phyloP scores from a whole-genome alignment of 2,888 invertebrate genomes.

The Aplocera efformata region DNA sequence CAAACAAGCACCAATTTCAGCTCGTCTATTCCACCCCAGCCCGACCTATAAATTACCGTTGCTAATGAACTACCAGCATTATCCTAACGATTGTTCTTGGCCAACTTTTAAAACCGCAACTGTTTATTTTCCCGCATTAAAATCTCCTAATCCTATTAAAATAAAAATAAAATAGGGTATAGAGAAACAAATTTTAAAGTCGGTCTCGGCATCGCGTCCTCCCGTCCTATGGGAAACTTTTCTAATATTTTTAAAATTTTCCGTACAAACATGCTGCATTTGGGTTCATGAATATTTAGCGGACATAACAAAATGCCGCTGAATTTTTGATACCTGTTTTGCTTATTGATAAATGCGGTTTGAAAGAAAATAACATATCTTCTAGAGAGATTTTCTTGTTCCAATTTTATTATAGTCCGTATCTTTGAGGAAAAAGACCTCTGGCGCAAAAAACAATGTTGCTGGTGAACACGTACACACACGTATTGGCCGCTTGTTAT shows the following conservation, averaged over 20 bases:
- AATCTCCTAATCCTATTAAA: constrained; percentile 52
- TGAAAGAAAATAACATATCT: too few species aligned
- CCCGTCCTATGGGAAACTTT: constrained; percentile 46
- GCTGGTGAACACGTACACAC: too few species aligned
- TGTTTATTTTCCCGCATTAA: constrained; percentile 48
- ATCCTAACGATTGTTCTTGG: constrained; percentile 51
- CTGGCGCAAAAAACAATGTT: too few species aligned
- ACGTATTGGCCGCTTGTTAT: too few species aligned
- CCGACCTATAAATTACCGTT: constrained; percentile 34
- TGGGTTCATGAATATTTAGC: constrained; percentile 41
- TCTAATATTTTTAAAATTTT: constrained; percentile 64
- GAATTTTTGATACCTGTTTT: background rate
- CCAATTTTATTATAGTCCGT: too few species aligned
- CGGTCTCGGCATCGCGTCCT: constrained; percentile 39
- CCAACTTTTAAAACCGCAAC: constrained; percentile 45
- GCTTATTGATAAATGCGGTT: too few species aligned
- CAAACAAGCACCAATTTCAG: background rate
- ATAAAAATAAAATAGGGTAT: constrained; percentile 46
- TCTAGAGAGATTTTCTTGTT: too few species aligned
- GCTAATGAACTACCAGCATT: constrained; percentile 46
- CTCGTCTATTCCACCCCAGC: constrained; percentile 8
- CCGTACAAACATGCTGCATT: constrained; percentile 52
- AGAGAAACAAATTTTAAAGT: constrained; percentile 58
- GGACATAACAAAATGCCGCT: constrained; percentile 4
- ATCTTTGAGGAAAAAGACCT: too few species aligned